Evolutionary conservation across 2,888 invertebrate genomes (phyloP), one percentile per base, ranked within the genome.

Genomic region (Drosophila rubida): DNA sequence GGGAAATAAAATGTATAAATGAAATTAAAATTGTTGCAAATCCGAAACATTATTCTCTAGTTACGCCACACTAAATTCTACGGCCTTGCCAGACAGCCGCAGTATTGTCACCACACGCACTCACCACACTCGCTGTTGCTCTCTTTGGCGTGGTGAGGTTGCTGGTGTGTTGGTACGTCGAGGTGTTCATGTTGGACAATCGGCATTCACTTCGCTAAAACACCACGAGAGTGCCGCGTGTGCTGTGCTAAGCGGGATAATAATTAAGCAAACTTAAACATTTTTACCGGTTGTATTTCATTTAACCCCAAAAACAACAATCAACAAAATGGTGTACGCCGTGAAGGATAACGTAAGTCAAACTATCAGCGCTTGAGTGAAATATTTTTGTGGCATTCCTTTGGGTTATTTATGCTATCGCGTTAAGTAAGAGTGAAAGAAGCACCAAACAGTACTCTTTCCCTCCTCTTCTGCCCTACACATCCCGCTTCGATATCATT

Each of bases 291-390:
- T 72, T 69, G 64, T 61, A 49, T 19, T 60, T 53, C 39, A 37
- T 14, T 35, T 51, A 63, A 65, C 48, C 35, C 22, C 42, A 55
- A 57, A 55, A 60, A 51, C 19, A 46, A 55, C 37, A 59, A 30
- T 44, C 16, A 53, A 51, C 64, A 90, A 89, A 87, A 91, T 91
- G 90, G 91, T 91, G 78, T 89, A 91, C 79, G 60, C 80, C 58
- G 89, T 91, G 16, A 90, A 90, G 76, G 86, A 75, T 80, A 75
- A 77, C 87, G 90, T 91, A 80, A 89, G 90, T 80, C 65, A 1
- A 50, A n/a, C 4, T 13, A 6, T 4, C 0, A 14, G 9, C 19
- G 3, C 14, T 42, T 7, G 14, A 9, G 13, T 2, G 27, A 37
- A 45, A 42, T 44, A 41, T 35, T 23, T 30, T 23, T 30, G 16